Conservation (phyloP, 2,888 invertebrate genomes). For the Selenia dentaria region DNA sequence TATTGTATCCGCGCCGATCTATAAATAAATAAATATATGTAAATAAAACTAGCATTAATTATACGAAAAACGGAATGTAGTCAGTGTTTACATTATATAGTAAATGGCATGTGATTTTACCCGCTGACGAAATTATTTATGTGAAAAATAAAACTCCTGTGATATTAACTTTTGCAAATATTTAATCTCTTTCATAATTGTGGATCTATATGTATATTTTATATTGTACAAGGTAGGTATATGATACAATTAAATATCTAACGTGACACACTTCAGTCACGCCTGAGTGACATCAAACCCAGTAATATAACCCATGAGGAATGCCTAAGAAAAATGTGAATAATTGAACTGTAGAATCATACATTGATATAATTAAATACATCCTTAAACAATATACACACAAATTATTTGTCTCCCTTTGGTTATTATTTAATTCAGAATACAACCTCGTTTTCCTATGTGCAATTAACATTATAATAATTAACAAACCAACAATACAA, state of each 20-base stretch:
- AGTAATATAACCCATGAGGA: slow-evolving; percentile 63
- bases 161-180: slow-evolving; percentile 84
- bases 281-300: slow-evolving; percentile 58
- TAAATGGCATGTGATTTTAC: too few relatives aligned
- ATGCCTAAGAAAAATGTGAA: slow-evolving; percentile 63
- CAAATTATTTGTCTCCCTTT: slow-evolving; percentile 81
- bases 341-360: slow-evolving; percentile 73
- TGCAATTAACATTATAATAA: slow-evolving; percentile 70
- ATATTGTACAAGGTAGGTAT: slow-evolving; percentile 84
- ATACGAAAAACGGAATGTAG: too few relatives aligned
- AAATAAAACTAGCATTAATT: too few relatives aligned
- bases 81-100: too few relatives aligned
- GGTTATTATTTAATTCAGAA: slow-evolving; percentile 70
- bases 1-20: too few relatives aligned
- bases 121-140: too few relatives aligned
- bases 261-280: slow-evolving; percentile 65
- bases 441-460: slow-evolving; percentile 83
- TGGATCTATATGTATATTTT: slow-evolving; percentile 81
- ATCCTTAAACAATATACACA: slow-evolving; percentile 80
- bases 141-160: slow-evolving; percentile 56
- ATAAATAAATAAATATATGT: too few relatives aligned
- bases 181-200: slow-evolving; percentile 85
- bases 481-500: slow-evolving; percentile 65
- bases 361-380: slow-evolving; percentile 53
- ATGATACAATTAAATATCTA: slow-evolving; percentile 78